A percentile compares a stretch with the other conserved stretches of the same genome.
Evolutionary conservation across 2,888 invertebrate species (phyloP).

Genomic region (Platycheirus rosarum): DNA sequence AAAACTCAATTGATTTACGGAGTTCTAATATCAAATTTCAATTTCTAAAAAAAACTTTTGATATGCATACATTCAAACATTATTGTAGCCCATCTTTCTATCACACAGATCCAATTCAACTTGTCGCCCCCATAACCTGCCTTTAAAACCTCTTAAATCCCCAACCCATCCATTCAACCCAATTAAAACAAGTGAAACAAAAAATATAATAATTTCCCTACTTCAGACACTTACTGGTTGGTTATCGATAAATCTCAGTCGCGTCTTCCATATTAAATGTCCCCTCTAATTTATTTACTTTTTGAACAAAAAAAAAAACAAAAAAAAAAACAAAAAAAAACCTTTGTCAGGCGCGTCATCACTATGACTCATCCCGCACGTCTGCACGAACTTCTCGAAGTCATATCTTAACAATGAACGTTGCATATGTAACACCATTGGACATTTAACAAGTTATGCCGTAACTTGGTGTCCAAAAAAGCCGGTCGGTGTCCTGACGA

Average conservation of each 20-base stretch:
- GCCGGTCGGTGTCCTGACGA: constrained; percentile 69
- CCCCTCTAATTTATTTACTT: constrained; percentile 59
- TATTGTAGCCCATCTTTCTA: no score
- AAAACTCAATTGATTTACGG: no score
- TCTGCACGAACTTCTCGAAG: constrained; percentile 58
- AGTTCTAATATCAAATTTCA: no score
- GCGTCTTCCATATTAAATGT: constrained; percentile 38
- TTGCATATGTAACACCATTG: constrained; percentile 41
- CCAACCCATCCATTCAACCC: constrained; percentile 37
- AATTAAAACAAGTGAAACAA: constrained; percentile 32
- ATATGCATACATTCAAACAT: no score
- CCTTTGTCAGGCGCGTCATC: constrained; percentile 58
- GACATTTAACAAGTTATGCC: constrained; percentile 22
- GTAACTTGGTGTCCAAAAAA: constrained; percentile 25
- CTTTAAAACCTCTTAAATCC: constrained; percentile 24
- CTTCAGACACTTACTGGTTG: constrained; percentile 48
- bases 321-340: constrained; percentile 15
- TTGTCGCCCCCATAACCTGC: constrained; percentile 15
- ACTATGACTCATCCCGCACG: constrained; percentile 59
- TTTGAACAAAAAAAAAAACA: constrained; percentile 12
- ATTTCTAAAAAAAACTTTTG: no score
- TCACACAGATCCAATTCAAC: no score
- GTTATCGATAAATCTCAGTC: constrained; percentile 59
- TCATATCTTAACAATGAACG: constrained; percentile 34
- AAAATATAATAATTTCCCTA: constrained; percentile 13